Base-by-base conservation (phyloP, 2,113 vertebrate species). In the Lamprologus callipterus region DNA sequence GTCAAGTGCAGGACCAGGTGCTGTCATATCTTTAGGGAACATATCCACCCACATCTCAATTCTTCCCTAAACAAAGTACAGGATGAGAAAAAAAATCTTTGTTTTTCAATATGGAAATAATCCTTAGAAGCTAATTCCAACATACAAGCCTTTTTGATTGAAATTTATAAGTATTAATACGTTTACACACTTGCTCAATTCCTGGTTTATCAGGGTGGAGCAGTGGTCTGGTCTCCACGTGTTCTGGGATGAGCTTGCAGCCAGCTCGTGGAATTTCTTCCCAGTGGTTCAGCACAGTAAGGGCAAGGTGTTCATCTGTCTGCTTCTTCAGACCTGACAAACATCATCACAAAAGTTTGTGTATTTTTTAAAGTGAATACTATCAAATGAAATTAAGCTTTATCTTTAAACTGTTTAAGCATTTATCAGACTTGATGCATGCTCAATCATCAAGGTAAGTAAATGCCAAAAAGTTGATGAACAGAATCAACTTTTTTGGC, bases 11-110 rank as follows among this genome's bases (percentile, higher is more conserved):
- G 98, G 98, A 40, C 98, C 98, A 0, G 99, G 98, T 0, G 98
- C 97, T 0, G 97, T 97, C 97, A 98, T 97, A 55, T 99, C 98
- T 95, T 98, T 98, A 35, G 98, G 98, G 91, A 99, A 99, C 98
- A 99, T 98, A 90, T 99, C 99, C 92, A 99, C 98, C 98, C 98
- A 99, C 97, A 99, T 97, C 95, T 99, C 99, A 93, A 99, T 97
- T 85, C 98, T 97, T 40, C 99, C 99, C 99, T 99, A 94, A 54
- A 80, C 10, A 33, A 5, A 84, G 51, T 11, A 2, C 1, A 85
- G 55, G 21, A 85, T 1, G 55, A 87, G 45, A 8, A 35, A 60
- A 58, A 14, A 28, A n/a, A 0, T 33, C 5, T 12, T 23, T 5
- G 2, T 10, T n/a, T 54, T 37, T 10, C 8, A 75, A 10, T 7